A percentile compares a stretch with the other conserved stretches of the same genome.
phyloP scores from a whole-genome alignment of 2,888 invertebrate species.

The Polyploca ridens region DNA sequence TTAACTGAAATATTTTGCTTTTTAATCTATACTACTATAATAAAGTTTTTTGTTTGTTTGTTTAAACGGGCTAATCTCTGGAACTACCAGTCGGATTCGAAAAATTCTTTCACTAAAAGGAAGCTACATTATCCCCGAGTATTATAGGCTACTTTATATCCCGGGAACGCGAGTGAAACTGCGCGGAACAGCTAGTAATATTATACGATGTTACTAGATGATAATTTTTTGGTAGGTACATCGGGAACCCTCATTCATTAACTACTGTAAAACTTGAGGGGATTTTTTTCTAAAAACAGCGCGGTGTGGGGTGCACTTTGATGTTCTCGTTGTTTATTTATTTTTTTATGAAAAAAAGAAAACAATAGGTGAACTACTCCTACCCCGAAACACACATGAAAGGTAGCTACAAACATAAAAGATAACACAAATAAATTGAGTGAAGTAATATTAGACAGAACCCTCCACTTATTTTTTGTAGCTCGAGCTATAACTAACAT shows the following conservation, averaged over 20 bases:
- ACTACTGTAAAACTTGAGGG: neutral
- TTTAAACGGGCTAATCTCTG: too few species aligned
- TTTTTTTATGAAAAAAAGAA: conserved; percentile 50
- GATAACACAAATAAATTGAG: neutral
- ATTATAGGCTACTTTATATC: too few species aligned
- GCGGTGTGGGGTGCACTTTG: conserved; percentile 64
- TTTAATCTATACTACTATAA: too few species aligned
- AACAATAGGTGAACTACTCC: conserved; percentile 40
- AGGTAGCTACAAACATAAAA: conserved; percentile 15
- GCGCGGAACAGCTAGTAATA: too few species aligned
- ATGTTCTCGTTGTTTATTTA: conserved; percentile 43
- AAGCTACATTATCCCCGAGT: too few species aligned
- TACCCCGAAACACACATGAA: conserved; percentile 41
- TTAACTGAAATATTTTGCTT: too few species aligned
- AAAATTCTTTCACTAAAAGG: too few species aligned
- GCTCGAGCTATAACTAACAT: neutral
- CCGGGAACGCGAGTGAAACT: too few species aligned
- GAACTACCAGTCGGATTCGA: too few species aligned
- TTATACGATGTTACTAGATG: too few species aligned
- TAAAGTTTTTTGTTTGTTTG: too few species aligned
- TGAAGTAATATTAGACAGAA: neutral
- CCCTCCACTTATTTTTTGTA: neutral
- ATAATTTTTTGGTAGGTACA: too few species aligned
- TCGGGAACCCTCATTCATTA: conserved; percentile 31
- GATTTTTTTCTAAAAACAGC: conserved; percentile 36